These are phyloP conservation scores for Amiota mariae DNA, from an alignment of 2,888 invertebrate genomes.

Conservation along the genomic window DNA sequence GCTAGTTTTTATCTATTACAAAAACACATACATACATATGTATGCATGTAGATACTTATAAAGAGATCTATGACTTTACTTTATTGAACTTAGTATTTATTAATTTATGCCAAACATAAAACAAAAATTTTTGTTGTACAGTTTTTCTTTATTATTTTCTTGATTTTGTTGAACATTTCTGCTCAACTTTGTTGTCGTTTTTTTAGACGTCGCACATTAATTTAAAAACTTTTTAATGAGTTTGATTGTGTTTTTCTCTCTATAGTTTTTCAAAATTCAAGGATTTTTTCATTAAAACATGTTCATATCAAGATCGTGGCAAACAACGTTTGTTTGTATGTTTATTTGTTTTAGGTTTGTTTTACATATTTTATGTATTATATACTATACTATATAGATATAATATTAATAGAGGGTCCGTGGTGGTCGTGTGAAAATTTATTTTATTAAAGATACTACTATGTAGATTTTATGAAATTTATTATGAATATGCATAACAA, in stretches of 20 bases:
- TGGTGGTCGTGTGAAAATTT: slow-evolving; percentile 24
- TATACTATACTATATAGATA: too few relatives aligned
- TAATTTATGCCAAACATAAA: slow-evolving; percentile 9
- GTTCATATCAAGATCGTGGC: slow-evolving; percentile 25
- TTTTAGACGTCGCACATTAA: too few relatives aligned
- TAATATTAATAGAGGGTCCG: neutral
- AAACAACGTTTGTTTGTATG: neutral
- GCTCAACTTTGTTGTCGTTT: slow-evolving; percentile 1
- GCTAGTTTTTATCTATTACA: too few relatives aligned
- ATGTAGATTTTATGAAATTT: neutral
- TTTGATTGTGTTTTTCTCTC: slow-evolving; percentile 10
- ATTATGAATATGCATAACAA: too few relatives aligned
- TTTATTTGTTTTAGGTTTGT: slow-evolving; percentile 17
- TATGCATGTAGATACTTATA: too few relatives aligned
- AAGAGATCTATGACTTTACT: neutral
- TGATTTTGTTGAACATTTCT: neutral
- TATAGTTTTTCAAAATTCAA: slow-evolving; percentile 1
- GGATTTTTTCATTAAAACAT: slow-evolving; percentile 25
- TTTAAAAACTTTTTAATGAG: slow-evolving; percentile 17
- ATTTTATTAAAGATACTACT: neutral
- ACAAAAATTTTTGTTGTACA: too few relatives aligned
- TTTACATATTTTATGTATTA: neutral
- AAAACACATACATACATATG: neutral
- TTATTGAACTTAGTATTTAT: neutral
- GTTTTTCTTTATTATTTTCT: neutral